Conservation (phyloP, 2,113 vertebrate genomes). For the Pollachius pollachius region DNA sequence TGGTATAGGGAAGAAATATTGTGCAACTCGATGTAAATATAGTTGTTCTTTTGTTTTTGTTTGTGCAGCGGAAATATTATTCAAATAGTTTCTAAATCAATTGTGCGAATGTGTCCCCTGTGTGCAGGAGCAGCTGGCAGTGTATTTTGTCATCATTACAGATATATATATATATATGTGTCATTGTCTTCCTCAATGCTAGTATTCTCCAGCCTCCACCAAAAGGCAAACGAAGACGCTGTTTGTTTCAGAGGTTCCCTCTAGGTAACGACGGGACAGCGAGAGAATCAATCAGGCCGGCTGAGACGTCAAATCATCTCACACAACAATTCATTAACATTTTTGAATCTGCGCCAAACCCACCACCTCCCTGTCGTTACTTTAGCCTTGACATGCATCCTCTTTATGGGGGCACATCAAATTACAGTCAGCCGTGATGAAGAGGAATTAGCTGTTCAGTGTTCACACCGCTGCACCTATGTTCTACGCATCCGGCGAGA, state of each 20-base stretch:
- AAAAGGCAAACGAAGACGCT: slow-evolving; percentile 41
- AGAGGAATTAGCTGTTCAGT: slow-evolving; percentile 40
- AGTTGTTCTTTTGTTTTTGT: too few relatives aligned
- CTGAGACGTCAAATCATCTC: slow-evolving; percentile 57
- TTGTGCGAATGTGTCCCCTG: slow-evolving; percentile 15
- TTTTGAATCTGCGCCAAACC: slow-evolving; percentile 61
- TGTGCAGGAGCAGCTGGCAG: slow-evolving; percentile 60
- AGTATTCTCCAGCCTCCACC: slow-evolving; percentile 38
- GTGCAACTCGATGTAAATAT: too few relatives aligned
- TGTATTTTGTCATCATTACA: slow-evolving; percentile 70
- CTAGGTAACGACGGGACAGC: slow-evolving; percentile 44
- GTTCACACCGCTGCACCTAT: background rate
- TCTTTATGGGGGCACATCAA: slow-evolving; percentile 43
- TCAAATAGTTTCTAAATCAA: too few relatives aligned
- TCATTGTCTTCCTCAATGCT: slow-evolving; percentile 39
- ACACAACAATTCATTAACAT: slow-evolving; percentile 66
- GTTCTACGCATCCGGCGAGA: slow-evolving; percentile 22
- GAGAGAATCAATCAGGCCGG: slow-evolving; percentile 61
- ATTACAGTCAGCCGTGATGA: slow-evolving; percentile 57
- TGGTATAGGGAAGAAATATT: too few relatives aligned
- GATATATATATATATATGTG: slow-evolving; percentile 54
- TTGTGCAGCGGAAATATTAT: too few relatives aligned
- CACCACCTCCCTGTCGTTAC: slow-evolving; percentile 54
- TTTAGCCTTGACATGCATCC: slow-evolving; percentile 51
- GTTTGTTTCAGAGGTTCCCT: slow-evolving; percentile 63